Evolutionary conservation across 2,797 vertebrate species (phyloP).

Genomic region (Malurus splendens): DNA sequence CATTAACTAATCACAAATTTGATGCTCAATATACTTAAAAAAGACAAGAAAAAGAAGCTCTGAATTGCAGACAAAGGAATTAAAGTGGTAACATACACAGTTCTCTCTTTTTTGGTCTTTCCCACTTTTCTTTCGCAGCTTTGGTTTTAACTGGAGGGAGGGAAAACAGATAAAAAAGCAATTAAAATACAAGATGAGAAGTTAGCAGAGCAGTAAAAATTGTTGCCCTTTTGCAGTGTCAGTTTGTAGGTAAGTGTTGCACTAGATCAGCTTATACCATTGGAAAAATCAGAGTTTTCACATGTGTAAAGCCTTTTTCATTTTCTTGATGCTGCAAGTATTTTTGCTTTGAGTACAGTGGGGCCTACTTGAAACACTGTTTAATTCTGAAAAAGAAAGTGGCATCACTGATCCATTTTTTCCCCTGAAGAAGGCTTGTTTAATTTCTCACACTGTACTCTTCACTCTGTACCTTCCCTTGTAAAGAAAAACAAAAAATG

Average conservation of each 20-base stretch:
- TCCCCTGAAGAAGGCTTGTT: neutral
- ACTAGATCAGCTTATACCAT: neutral
- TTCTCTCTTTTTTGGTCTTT: constrained; percentile 31
- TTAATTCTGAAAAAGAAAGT: neutral
- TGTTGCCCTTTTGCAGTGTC: neutral
- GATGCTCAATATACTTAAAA: neutral
- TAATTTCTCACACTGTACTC: neutral
- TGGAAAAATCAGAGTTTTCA: neutral
- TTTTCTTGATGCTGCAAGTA: neutral
- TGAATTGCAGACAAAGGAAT: neutral
- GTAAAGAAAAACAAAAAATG: neutral
- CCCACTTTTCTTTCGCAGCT: constrained; percentile 13
- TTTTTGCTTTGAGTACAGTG: neutral
- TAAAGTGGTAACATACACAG: neutral
- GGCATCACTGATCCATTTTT: neutral
- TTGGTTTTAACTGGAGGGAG: constrained; percentile 62
- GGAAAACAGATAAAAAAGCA: neutral
- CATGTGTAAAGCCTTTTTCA: neutral
- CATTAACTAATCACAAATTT: neutral
- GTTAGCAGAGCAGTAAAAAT: neutral
- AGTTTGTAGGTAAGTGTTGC: neutral
- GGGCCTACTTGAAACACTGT: neutral
- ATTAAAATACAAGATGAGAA: neutral
- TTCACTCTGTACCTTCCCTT: neutral
- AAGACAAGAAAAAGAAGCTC: neutral